Conservation (phyloP, 1,140 invertebrate species). For the Aphis craccivora region DNA sequence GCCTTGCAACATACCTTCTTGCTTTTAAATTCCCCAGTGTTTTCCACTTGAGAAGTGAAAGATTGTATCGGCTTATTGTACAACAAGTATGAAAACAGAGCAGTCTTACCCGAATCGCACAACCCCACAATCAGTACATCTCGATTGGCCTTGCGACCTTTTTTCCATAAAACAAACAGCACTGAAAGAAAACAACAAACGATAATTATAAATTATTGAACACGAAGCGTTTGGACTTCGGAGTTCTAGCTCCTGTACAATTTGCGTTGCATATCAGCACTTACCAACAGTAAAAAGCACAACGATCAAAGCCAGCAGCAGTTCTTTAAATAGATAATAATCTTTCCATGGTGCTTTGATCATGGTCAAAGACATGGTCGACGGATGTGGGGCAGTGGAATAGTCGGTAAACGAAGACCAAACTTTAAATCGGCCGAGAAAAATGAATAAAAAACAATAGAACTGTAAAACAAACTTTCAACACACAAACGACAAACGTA, state of each 20-base stretch:
- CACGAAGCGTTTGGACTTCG: too few relatives aligned
- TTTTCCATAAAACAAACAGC: slow-evolving; percentile 69
- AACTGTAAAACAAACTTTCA: background rate
- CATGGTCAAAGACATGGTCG: slow-evolving; percentile 27
- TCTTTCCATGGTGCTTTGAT: background rate
- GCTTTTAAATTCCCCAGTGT: slow-evolving; percentile 73
- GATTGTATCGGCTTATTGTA: slow-evolving; percentile 77
- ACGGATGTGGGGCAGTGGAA: background rate
- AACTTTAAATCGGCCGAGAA: background rate
- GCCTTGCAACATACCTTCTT: slow-evolving; percentile 66
- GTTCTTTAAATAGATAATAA: background rate
- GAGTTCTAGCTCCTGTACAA: too few relatives aligned
- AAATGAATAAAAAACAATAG: background rate
- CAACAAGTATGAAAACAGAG: slow-evolving; percentile 78
- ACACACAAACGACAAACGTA: background rate
- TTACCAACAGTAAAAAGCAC: slow-evolving; percentile 5
- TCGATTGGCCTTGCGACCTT: slow-evolving; percentile 67
- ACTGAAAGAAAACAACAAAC: slow-evolving; percentile 59
- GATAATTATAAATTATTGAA: background rate
- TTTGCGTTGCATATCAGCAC: background rate
- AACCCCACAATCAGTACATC: slow-evolving; percentile 81
- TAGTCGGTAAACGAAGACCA: background rate
- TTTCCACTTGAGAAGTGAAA: slow-evolving; percentile 86
- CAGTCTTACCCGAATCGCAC: slow-evolving; percentile 86
- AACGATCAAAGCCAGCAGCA: background rate